Percentiles rank a stretch among this genome's conserved stretches.
phyloP scores from a whole-genome alignment of 2,113 vertebrate genomes.

The Bubo scandiacus region DNA sequence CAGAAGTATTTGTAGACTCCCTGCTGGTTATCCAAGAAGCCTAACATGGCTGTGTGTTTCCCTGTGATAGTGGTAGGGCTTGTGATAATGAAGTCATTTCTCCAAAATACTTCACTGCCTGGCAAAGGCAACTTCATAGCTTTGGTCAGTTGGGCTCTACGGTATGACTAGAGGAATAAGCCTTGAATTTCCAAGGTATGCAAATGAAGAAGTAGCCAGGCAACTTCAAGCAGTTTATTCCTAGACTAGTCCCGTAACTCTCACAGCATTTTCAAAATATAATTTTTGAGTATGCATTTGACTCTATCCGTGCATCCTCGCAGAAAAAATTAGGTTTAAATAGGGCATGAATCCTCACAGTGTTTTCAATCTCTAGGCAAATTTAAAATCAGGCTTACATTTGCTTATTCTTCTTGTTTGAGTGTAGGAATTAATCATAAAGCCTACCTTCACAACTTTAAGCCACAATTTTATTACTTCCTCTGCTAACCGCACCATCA shows the following conservation, averaged over 20 bases:
- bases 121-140: not conserved
- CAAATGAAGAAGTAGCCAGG: not conserved
- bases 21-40: not conserved
- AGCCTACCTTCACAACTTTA: not conserved
- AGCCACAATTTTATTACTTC: slow-evolving; percentile 17
- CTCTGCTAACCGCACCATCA: not conserved
- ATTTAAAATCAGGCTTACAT: not conserved
- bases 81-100: not conserved
- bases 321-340: not conserved
- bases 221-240: not conserved
- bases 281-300: not conserved
- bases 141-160: not conserved
- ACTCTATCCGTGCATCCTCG: too few relatives aligned
- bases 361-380: not conserved
- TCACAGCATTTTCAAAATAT: rapidly evolving
- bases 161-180: not conserved
- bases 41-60: not conserved
- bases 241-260: rapidly evolving
- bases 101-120: not conserved
- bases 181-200: not conserved
- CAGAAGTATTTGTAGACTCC: not conserved
- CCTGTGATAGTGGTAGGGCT: rapidly evolving
- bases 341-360: rapidly evolving
- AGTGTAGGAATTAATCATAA: not conserved
- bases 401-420: not conserved